Conservation (phyloP, 1,140 invertebrate species). For the Euura saliciscinereae region DNA sequence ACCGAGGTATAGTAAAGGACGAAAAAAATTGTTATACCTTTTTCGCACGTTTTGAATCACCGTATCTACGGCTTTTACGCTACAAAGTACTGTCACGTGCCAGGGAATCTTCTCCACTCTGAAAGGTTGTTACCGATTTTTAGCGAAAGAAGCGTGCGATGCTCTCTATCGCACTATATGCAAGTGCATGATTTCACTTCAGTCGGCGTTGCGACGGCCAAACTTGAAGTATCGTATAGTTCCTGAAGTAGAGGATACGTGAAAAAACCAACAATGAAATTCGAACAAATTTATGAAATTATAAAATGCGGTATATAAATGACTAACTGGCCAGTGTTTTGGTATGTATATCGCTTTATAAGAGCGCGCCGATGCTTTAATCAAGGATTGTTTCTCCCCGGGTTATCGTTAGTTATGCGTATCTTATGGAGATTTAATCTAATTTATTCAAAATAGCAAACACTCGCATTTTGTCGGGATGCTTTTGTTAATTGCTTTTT, state of each 20-base stretch:
- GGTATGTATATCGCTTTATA: background rate
- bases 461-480: background rate
- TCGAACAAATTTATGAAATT: too few relatives aligned
- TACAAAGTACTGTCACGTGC: background rate
- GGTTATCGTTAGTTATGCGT: background rate
- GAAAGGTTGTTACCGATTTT: background rate
- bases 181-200: background rate
- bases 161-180: background rate
- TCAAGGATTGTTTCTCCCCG: background rate
- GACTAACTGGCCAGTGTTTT: background rate
- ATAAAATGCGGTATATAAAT: background rate
- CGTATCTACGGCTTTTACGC: too few relatives aligned
- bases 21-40: slow-evolving; percentile 17
- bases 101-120: background rate
- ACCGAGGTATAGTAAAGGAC: slow-evolving; percentile 26
- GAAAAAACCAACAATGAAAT: too few relatives aligned
- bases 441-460: slow-evolving; percentile 8
- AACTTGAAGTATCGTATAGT: background rate
- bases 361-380: background rate
- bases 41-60: too few relatives aligned
- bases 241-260: background rate
- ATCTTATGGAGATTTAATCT: slow-evolving; percentile 7
- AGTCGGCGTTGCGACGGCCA: background rate
- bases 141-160: background rate
- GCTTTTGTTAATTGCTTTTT: background rate